Evolutionary conservation across 1,140 invertebrate species (phyloP), one percentile per base, ranked within the genome.

Genomic region (Stegodyphus dumicola): DNA sequence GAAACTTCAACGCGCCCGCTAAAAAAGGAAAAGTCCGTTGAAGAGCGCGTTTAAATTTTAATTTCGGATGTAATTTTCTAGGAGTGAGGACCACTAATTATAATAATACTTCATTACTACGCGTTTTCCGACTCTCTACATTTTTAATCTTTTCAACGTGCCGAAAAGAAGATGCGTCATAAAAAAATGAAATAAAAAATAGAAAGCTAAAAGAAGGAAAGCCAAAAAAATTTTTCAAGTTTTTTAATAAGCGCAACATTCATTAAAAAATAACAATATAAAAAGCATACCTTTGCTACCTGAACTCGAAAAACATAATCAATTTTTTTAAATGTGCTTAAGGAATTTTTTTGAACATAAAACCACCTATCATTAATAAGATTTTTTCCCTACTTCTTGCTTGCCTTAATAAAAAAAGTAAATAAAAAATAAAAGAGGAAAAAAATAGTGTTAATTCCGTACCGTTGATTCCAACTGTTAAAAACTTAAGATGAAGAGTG

Each of bases 271-370:
- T 67, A 80, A 80, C 33, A 33, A 33, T 33, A 33, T 33, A 78
- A 81, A 85, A 85, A 85, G 69, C 18, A 49, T 51, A 85, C 81
- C 81, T 77, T 52, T n/a, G 54, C 64, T 85, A 85, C 81, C 81
- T 85, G 81, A 69, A 74, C 81, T 69, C 52, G 66, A 52, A 73
- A 71, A 85, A 85, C 81, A 85, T 85, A 85, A 85, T 81, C 79
- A 81, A 77, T 85, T 85, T 85, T 85, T 85, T 85, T 85, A 77
- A 85, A 85, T 85, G 81, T 69, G 81, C 81, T 85, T 85, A 85
- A 73, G 54, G 77, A 85, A 9, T 75, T 83, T 65, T 65, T n/a
- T 6, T 69, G 33, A 64, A 56, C 65, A 76, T 85, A 85, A 85
- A 85, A 71, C 81, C 73, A 85, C 73, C 73, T 85, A 85, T 85